phyloP scores from a whole-genome alignment of 2,113 vertebrate genomes.

The Ovis canadensis region DNA sequence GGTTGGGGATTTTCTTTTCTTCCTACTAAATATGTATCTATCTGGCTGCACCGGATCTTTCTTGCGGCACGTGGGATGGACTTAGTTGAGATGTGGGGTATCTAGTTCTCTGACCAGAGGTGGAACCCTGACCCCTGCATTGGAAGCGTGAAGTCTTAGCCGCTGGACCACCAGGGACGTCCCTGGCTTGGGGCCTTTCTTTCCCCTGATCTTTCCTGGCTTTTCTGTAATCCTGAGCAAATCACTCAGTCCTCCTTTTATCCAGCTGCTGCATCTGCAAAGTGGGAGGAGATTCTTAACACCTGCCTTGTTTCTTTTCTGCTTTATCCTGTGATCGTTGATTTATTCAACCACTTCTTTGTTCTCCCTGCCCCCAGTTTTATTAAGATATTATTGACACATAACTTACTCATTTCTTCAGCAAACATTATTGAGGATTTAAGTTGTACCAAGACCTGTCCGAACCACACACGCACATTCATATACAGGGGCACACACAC shows the following conservation, averaged over 20 bases:
- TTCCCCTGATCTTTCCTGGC: not conserved
- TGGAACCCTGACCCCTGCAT: not conserved
- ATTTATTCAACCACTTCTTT: not conserved
- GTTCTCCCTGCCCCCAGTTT: not conserved
- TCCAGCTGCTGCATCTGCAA: not conserved
- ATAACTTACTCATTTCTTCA: not conserved
- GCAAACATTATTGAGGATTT: not conserved
- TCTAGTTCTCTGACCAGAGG: not conserved
- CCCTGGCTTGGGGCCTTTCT: no score
- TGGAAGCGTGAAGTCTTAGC: not conserved
- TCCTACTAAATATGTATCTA: not conserved
- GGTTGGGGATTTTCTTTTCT: not conserved
- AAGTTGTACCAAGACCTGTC: not conserved
- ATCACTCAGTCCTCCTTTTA: not conserved
- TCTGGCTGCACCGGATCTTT: not conserved
- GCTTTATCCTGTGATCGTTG: not conserved
- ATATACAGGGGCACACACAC: fast-evolving
- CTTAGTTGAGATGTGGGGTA: not conserved
- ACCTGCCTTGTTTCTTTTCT: not conserved
- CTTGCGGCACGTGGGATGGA: fast-evolving
- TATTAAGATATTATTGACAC: not conserved
- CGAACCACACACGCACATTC: not conserved
- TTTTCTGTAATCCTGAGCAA: not conserved
- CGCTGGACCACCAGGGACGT: not conserved
- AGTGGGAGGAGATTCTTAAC: not conserved